Evolutionary conservation across 2,888 invertebrate species (phyloP).

Genomic region (Linnaemya vulpina): DNA sequence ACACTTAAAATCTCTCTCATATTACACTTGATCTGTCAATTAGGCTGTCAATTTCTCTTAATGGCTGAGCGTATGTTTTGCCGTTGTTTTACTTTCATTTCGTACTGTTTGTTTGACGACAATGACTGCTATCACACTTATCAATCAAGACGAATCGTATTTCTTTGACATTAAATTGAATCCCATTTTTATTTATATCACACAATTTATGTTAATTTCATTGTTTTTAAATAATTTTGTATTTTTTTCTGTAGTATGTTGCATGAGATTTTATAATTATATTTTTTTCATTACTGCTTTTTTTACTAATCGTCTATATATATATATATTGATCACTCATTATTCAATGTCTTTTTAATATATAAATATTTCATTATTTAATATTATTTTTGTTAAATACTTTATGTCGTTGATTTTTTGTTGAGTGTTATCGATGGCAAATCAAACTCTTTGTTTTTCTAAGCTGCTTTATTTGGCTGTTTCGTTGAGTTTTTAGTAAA

Average conservation of each 20-base stretch:
- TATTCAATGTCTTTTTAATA: constrained; percentile 45
- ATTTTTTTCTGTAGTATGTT: constrained; percentile 79
- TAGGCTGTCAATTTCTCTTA: neutral
- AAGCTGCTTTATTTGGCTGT: constrained; percentile 61
- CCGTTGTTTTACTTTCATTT: constrained; percentile 40
- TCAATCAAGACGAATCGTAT: constrained; percentile 2
- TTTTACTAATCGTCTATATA: constrained; percentile 73
- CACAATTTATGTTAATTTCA: constrained; percentile 53
- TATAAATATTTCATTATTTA: neutral
- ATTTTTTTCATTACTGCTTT: constrained; percentile 82
- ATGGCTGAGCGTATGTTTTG: constrained; percentile 5
- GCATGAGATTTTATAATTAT: constrained; percentile 83
- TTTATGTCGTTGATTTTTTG: constrained; percentile 55
- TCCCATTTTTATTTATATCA: constrained; percentile 51
- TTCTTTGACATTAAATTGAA: constrained; percentile 38
- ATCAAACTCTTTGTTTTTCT: constrained; percentile 10
- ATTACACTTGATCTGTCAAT: neutral
- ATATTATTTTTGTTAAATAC: constrained; percentile 41
- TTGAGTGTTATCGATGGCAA: constrained; percentile 48
- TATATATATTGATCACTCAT: constrained; percentile 44
- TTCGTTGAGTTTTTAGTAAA: constrained; percentile 69
- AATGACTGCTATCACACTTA: constrained; percentile 20
- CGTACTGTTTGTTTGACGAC: constrained; percentile 53
- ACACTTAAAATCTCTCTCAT: neutral
- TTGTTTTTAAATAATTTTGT: constrained; percentile 56